These are phyloP conservation scores for Tenebrosternarchus preto DNA, from an alignment of 2,113 vertebrate genomes.

Conservation along the genomic window DNA sequence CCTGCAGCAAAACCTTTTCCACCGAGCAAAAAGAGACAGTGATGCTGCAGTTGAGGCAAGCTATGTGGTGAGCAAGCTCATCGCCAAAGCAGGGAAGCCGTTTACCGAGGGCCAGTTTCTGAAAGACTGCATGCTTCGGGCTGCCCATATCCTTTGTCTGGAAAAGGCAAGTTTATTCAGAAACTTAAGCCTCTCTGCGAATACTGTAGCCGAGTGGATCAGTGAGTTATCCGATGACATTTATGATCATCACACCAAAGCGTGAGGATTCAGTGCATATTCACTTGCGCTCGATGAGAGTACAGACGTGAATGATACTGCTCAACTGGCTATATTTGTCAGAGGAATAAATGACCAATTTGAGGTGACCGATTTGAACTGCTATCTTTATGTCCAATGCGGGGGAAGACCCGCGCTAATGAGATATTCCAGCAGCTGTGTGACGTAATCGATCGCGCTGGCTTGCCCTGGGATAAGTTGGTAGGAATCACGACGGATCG, in stretches of 20 bases:
- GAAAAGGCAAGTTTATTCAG: conserved; percentile 39
- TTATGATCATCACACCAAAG: conserved; percentile 28
- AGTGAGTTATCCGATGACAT: conserved; percentile 32
- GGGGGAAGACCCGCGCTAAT: neutral
- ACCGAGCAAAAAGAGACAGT: neutral
- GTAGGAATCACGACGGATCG: too few species aligned
- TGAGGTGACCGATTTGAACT: conserved; percentile 34
- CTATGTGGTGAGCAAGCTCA: conserved; percentile 10
- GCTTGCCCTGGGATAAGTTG: too few species aligned
- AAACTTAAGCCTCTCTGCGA: conserved; percentile 11
- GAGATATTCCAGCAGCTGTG: too few species aligned
- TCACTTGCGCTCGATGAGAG: conserved; percentile 32
- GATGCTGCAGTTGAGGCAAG: conserved; percentile 43
- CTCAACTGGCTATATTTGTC: conserved; percentile 36
- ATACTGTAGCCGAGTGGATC: conserved; percentile 28
- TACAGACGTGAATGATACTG: conserved; percentile 12
- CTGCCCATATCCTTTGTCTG: conserved; percentile 35
- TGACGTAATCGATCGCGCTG: too few species aligned
- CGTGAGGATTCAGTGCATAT: conserved; percentile 32
- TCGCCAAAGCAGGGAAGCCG: conserved; percentile 37
- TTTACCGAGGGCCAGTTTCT: conserved; percentile 45
- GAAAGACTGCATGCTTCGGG: conserved; percentile 39
- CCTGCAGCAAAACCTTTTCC: neutral
- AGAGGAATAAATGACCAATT: conserved; percentile 35
- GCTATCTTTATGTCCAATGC: conserved; percentile 31